These are phyloP conservation scores for Eulithis testata DNA, from an alignment of 2,888 invertebrate genomes.

Conservation along the genomic window DNA sequence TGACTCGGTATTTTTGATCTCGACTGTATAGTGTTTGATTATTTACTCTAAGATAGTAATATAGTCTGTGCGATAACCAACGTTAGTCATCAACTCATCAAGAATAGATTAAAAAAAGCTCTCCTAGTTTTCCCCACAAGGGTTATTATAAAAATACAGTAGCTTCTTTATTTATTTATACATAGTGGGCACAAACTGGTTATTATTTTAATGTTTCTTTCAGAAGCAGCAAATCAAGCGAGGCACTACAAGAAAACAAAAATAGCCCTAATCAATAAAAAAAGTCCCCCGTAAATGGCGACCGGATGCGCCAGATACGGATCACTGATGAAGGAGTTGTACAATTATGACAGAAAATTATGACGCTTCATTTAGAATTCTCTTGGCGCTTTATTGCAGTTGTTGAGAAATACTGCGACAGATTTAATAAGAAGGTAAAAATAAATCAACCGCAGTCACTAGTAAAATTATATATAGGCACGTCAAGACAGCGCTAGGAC, in stretches of 20 bases:
- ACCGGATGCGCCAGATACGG: slow-evolving; percentile 39
- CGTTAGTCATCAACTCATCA: no score
- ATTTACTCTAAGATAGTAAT: no score
- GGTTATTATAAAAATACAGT: no score
- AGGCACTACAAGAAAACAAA: slow-evolving; percentile 33
- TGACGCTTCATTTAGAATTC: slow-evolving; percentile 54
- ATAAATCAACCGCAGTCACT: slow-evolving; percentile 50
- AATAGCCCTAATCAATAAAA: slow-evolving; percentile 33
- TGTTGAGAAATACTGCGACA: slow-evolving; percentile 54
- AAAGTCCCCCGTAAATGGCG: slow-evolving; percentile 34
- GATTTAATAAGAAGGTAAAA: slow-evolving; percentile 59
- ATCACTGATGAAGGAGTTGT: slow-evolving; percentile 39
- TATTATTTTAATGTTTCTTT: slow-evolving; percentile 3
- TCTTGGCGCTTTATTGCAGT: slow-evolving; percentile 51
- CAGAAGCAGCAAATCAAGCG: slow-evolving; percentile 16
- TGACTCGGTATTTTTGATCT: no score
- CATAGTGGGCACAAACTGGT: no score
- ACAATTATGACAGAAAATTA: slow-evolving; percentile 52
- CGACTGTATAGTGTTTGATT: no score
- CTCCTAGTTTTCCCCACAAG: background rate
- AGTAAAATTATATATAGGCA: no score
- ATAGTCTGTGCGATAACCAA: no score
- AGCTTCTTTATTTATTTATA: no score
- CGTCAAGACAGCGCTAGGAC: no score
- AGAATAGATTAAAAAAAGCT: no score